Evolutionary conservation across 2,888 invertebrate species (phyloP).

Genomic region (Drosophila falleni): DNA sequence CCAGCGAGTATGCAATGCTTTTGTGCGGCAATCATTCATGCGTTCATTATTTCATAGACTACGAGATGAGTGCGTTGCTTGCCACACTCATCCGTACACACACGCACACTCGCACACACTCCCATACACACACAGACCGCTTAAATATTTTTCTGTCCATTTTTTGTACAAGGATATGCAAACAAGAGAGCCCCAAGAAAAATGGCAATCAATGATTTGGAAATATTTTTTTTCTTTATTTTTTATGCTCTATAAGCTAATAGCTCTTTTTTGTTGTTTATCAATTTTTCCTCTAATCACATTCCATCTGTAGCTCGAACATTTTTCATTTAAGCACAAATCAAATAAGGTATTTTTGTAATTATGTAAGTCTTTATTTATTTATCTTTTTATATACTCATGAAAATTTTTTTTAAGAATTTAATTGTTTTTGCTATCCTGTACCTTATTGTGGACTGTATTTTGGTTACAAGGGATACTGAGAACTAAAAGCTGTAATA

Average conservation of each 20-base stretch:
- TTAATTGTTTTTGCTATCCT: not conserved
- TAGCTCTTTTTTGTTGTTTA: conserved; percentile 48
- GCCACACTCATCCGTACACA: conserved; percentile 42
- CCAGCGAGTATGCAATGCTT: conserved; percentile 72
- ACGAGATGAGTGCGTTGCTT: conserved; percentile 58
- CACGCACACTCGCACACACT: conserved; percentile 23
- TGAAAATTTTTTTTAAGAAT: not conserved
- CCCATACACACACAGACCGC: conserved; percentile 16
- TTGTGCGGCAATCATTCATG: conserved; percentile 78
- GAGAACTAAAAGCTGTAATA: not conserved
- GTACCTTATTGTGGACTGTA: too few species aligned
- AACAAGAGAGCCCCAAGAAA: conserved; percentile 61
- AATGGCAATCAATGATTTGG: conserved; percentile 85
- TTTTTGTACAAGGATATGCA: conserved; percentile 56
- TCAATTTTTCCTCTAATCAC: conserved; percentile 12
- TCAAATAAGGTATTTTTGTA: conserved; percentile 57
- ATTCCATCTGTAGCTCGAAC: conserved; percentile 10
- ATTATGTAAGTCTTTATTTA: not conserved
- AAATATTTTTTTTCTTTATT: conserved; percentile 81
- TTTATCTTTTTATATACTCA: not conserved
- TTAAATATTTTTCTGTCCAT: conserved; percentile 53
- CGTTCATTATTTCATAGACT: conserved; percentile 83
- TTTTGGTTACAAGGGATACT: not conserved
- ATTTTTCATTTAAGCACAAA: conserved; percentile 66
- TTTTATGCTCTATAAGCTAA: conserved; percentile 68